Evolutionary conservation across 1,140 invertebrate genomes (phyloP), one percentile per base, ranked within the genome.

Genomic region (Drosophila sp.): DNA sequence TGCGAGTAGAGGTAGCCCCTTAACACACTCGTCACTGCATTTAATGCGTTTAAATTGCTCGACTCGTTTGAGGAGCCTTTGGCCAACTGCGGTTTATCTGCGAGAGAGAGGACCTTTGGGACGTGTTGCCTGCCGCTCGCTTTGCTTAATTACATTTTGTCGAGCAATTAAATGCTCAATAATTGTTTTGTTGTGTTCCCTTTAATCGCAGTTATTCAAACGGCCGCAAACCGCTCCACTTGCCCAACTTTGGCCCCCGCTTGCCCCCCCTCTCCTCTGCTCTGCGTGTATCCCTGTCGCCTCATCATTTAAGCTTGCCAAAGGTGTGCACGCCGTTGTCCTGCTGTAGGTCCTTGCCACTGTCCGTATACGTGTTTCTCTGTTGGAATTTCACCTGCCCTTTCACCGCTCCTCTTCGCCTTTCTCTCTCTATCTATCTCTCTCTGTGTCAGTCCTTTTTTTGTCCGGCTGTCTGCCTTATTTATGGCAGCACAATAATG

Each of bases 111-210:
- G 10, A 41, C 47, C 63, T 70, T 54, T 63, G 38, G 66, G 56
- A 82, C 83, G 84, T 87, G 80, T 80, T 87, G 84, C 8, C 10
- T 87, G 84, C 8, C 10, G 10, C 35, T 38, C 3, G 35, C 84
- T 89, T 87, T 64, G 77, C 83, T 87, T 87, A 87, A 87, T 87
- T 87, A 89, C 84, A 89, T 89, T 87, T 79, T 83, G 83, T 89
- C 80, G 73, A 89, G 83, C 79, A 87, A 89, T 87, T 87, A 87
- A 87, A 87, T 80, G 84, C 83, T 87, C 83, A 87, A 87, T 87
- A 87, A 87, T 87, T 87, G 83, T 87, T 87, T 87, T 87, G 84
- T 87, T 80, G 72, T 71, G 35, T 27, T 50, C 66, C 82, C 82
- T 86, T 86, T 79, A 86, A 86, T 79, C 72, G 72, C 83, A 89